Evolutionary conservation across 2,113 vertebrate species (phyloP), one percentile per base, ranked within the genome.

Genomic region (Rhea pennata): DNA sequence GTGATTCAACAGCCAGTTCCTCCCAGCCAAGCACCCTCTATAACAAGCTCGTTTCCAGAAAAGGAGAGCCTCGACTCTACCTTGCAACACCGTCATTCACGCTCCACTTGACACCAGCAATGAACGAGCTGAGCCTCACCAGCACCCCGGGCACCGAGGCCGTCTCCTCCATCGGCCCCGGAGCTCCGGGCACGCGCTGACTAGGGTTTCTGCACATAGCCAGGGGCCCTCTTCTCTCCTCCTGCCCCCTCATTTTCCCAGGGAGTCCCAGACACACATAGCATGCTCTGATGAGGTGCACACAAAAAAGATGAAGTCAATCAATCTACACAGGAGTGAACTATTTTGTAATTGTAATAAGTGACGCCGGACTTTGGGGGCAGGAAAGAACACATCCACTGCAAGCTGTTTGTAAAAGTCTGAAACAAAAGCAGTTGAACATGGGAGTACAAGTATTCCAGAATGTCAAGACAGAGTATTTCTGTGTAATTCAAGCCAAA

Each of bases 111-210:
- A 51, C 27, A 59, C 36, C 5, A 88, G 44, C 36, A 53, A 40
- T 40, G 13, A 21, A 1, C n/a, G 36, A 31, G 29, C 12, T 13
- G 14, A 58, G 36, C 36, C 42, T 58, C 2, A 0, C 9, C 46
- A 21, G 31, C 24, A 62, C 7, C 8, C 19, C 23, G 12, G 9
- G 33, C 54, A 53, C 0, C 2, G 51, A 7, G 8, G 10, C 9
- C 3, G 24, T 58, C 16, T 71, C 33, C 44, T 23, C 59, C 23
- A 14, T 29, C 22, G 46, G 39, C 26, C 44, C 15, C 15, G 16
- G 21, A 76, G n/a, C n/a, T 22, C n/a, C 4, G 6, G 2, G 3
- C 23, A 4, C 0, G 0, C 3, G 27, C 12, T 4, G 5, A 54
- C 9, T 27, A 33, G 4, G 15, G 58, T 44, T 36, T 48, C 69